These are phyloP conservation scores for Anolis apletophallus DNA, from an alignment of 2,797 vertebrate genomes.

Conservation along the genomic window DNA sequence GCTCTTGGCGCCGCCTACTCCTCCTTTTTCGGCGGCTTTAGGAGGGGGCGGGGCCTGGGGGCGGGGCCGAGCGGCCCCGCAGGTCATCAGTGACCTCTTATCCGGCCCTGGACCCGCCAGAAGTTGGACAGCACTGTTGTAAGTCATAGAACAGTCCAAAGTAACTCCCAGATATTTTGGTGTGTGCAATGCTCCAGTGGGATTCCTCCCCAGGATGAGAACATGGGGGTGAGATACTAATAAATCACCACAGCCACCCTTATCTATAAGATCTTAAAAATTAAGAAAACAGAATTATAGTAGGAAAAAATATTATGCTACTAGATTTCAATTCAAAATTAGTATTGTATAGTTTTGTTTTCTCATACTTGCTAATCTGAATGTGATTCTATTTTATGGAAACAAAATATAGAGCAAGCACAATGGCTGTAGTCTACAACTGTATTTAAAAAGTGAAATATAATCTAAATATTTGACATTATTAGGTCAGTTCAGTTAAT, in stretches of 20 bases:
- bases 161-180: too few species aligned
- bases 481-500: neutral
- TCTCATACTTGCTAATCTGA: neutral
- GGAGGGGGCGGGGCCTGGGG: too few species aligned
- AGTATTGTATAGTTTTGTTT: neutral
- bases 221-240: neutral
- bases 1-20: too few species aligned
- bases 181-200: too few species aligned
- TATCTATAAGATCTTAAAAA: neutral
- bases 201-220: too few species aligned
- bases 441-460: slow-evolving; percentile 4
- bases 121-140: too few species aligned
- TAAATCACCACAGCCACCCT: neutral
- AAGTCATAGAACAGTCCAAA: too few species aligned
- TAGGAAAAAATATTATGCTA: neutral
- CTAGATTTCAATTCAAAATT: neutral
- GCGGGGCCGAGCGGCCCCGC: too few species aligned
- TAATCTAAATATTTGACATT: neutral
- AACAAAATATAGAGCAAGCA: neutral
- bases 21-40: too few species aligned
- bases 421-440: neutral
- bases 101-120: too few species aligned
- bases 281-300: too few species aligned
- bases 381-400: neutral
- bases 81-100: too few species aligned